Conservation (phyloP, 2,113 vertebrate species). For the Hyperopisus bebe region DNA sequence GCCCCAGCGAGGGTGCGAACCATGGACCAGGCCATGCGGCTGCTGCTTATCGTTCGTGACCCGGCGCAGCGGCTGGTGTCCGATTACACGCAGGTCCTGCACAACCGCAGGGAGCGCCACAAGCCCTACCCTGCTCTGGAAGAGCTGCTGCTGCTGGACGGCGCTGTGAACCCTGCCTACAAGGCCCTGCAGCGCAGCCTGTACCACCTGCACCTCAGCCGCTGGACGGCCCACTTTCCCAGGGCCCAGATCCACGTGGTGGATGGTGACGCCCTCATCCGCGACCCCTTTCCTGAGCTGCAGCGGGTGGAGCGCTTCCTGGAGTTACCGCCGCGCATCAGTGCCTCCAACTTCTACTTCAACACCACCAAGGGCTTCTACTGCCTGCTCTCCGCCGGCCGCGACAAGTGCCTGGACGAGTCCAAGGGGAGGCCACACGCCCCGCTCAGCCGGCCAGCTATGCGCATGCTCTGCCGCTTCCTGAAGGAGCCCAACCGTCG, state of each 20-base stretch:
- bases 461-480: constrained; percentile 61
- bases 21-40: constrained; percentile 57
- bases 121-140: constrained; percentile 67
- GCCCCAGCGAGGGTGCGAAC: constrained; percentile 55
- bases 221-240: constrained; percentile 66
- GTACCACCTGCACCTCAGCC: constrained; percentile 61
- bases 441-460: constrained; percentile 50
- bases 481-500: constrained; percentile 61
- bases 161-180: constrained; percentile 56
- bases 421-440: constrained; percentile 71
- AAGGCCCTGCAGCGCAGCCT: constrained; percentile 71
- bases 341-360: constrained; percentile 67
- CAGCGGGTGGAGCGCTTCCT: constrained; percentile 64
- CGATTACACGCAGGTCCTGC: constrained; percentile 74
- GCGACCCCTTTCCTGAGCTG: constrained; percentile 65
- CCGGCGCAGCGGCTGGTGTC: constrained; percentile 68
- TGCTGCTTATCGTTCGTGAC: constrained; percentile 69
- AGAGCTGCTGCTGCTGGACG: constrained; percentile 53
- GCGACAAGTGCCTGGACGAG: constrained; percentile 67
- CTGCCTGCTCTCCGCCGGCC: constrained; percentile 62
- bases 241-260: constrained; percentile 66
- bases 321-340: constrained; percentile 56
- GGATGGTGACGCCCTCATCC: constrained; percentile 65
- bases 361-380: constrained; percentile 74
- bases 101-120: constrained; percentile 61